phyloP scores from a whole-genome alignment of 2,113 vertebrate species.

The Aegithalos caudatus region DNA sequence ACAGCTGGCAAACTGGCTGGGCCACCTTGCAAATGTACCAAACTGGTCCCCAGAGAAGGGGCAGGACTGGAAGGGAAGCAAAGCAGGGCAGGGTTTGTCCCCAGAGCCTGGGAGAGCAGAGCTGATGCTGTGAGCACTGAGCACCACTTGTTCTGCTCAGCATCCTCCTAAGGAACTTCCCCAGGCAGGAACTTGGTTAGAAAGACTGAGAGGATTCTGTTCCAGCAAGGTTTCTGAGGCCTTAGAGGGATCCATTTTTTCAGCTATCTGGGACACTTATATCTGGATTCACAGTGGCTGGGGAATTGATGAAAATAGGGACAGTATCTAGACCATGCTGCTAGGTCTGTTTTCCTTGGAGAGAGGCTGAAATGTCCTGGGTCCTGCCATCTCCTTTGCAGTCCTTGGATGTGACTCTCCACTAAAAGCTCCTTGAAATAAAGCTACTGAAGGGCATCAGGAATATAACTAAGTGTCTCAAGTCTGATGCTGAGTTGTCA shows the following conservation, averaged over 20 bases:
- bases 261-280: conserved; percentile 55
- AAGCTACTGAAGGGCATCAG: conserved; percentile 18
- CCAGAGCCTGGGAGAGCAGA: background rate
- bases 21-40: background rate
- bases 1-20: background rate
- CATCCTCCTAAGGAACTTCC: background rate
- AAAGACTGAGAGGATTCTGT: background rate
- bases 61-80: background rate
- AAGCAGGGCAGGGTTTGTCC: background rate
- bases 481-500: background rate
- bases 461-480: background rate
- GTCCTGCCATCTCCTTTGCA: conserved; percentile 18
- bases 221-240: conserved; percentile 23
- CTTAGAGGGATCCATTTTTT: conserved; percentile 42
- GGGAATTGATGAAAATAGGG: conserved; percentile 63
- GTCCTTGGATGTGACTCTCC: conserved; percentile 16
- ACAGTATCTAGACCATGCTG: conserved; percentile 40
- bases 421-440: conserved; percentile 39
- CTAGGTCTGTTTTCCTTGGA: conserved; percentile 49
- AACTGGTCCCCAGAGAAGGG: fast-evolving
- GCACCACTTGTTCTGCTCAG: background rate
- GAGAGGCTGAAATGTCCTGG: conserved; percentile 22
- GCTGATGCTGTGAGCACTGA: background rate
- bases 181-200: background rate
- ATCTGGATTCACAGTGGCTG: conserved; percentile 36